Evolutionary conservation across 2,888 invertebrate species (phyloP).

Genomic region (Urechis unicinctus): DNA sequence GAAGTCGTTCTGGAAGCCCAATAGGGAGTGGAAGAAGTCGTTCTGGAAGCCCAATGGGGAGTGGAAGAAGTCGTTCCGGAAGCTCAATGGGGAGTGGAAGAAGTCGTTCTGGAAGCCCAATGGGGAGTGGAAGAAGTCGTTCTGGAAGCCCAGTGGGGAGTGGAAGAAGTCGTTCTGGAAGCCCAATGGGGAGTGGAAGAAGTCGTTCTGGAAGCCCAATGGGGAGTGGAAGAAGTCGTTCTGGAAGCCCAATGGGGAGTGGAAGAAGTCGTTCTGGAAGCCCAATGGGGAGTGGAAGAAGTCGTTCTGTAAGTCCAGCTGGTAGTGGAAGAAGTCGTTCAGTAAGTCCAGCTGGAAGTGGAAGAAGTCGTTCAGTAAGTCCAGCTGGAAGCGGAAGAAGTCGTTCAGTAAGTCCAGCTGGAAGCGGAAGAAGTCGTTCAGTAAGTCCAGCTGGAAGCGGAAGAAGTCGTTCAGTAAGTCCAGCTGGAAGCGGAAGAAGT

Average conservation of each 20-base stretch:
- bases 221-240: too few species aligned
- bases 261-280: neutral
- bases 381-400: neutral
- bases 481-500: neutral
- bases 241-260: neutral
- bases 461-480: neutral
- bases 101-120: too few species aligned
- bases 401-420: neutral
- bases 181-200: neutral
- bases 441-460: too few species aligned
- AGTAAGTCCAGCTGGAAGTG: conserved; percentile 1
- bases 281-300: neutral
- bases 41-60: neutral
- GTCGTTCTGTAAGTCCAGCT: neutral
- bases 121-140: neutral
- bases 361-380: neutral
- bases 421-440: neutral
- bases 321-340: conserved; percentile 2
- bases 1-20: neutral
- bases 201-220: conserved; percentile 5
- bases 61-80: conserved; percentile 5
- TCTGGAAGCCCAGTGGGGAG: neutral
- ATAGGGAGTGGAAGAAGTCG: neutral
- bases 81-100: neutral
- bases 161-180: neutral